Evolutionary conservation across 2,797 vertebrate genomes (phyloP).

Genomic region (Enteromius mattozi): DNA sequence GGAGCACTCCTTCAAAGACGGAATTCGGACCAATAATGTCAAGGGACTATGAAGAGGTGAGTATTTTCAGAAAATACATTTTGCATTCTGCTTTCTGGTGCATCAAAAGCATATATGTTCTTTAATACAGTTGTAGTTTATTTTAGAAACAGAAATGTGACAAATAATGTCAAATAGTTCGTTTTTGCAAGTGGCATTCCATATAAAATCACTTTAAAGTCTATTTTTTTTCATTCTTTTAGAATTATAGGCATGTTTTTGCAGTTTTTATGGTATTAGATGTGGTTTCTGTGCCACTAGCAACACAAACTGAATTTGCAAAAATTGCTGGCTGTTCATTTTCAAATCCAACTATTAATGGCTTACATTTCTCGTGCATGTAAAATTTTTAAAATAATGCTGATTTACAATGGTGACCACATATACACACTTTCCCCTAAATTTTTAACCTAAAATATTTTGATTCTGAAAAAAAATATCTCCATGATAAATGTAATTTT

Average conservation of each 20-base stretch:
- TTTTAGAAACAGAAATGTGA: neutral
- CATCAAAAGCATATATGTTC: neutral
- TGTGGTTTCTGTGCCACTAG: neutral
- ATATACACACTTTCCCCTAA: neutral
- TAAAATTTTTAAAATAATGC: neutral
- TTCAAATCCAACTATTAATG: neutral
- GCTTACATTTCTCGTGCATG: neutral
- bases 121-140: neutral
- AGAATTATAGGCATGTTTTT: neutral
- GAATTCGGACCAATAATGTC: conserved; percentile 81
- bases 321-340: neutral
- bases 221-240: neutral
- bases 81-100: conserved; percentile 1
- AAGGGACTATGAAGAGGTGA: conserved; percentile 85
- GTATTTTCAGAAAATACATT: conserved; percentile 37
- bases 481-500: neutral
- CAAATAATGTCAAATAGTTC: neutral
- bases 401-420: neutral
- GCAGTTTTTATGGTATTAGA: neutral
- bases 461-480: neutral
- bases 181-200: neutral
- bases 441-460: neutral
- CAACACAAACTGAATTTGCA: neutral
- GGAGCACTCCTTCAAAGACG: conserved; percentile 71
- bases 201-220: neutral